Base-by-base conservation (phyloP, 2,888 invertebrate species). In the Drosophila limbata region DNA sequence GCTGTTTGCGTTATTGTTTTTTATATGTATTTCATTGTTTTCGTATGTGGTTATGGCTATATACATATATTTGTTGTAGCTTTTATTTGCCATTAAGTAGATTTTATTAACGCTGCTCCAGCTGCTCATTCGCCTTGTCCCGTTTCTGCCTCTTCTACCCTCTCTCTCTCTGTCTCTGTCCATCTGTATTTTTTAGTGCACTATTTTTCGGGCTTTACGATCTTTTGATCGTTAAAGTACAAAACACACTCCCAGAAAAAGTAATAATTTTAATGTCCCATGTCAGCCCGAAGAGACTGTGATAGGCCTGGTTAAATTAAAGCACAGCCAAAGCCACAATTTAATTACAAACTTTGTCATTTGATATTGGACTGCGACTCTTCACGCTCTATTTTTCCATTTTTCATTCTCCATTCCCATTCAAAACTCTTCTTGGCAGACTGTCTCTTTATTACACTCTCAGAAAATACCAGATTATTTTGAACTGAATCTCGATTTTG, bases 21-120 rank as follows among this genome's bases (percentile, higher is more conserved):
- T 55, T 61, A 50, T 73, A 37, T 63, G 45, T 70, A 45, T 60
- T 51, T 63, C 57, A 68, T 78, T 63, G 45, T 40, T 40, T 40
- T 44, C 52, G 62, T 47, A 59, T 47, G 53, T 47, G 53, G 77
- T 69, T 88, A 68, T 75, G 69, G 62, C 51, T 50, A 62, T 60
- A 77, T 25, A 25, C 5, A 6, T 5, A 25, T 70, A 80, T 83
- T 86, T 77, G 81, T 69, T 77, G 88, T 69, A 77, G 66, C 60
- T 69, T 84, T 89, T 89, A 84, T 89, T 79, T 89, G 84, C 86
- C 90, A 84, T 84, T 88, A 84, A 84, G 69, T 85, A 69, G 83
- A 57, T 88, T 84, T 84, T 84, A 84, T 84, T 88, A 79, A 83
- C 52, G 21, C n/a, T 19, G 25, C 47, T 31, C 13, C 42, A 17